Percentiles rank a stretch among this genome's conserved stretches.
phyloP scores from a whole-genome alignment of 2,797 vertebrate genomes.

The Helarctos malayanus region DNA sequence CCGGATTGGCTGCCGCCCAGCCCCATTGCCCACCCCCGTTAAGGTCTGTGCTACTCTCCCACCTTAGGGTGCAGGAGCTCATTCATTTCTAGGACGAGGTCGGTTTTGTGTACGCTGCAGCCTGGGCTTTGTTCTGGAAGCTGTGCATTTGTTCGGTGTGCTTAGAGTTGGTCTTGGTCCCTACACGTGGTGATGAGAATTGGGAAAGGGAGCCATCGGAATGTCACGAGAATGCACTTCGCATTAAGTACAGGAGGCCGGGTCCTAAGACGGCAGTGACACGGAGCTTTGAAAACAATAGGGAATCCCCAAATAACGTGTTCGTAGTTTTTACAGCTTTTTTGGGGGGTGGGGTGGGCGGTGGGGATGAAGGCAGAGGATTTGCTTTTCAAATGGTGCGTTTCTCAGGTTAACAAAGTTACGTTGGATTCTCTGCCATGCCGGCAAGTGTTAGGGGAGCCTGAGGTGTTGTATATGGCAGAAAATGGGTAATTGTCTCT shows the following conservation, averaged over 20 bases:
- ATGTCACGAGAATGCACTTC: background rate
- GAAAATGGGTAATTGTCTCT: constrained; percentile 53
- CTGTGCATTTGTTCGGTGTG: background rate
- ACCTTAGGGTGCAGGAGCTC: background rate
- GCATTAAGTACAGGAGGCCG: constrained; percentile 2
- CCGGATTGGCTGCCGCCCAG: background rate
- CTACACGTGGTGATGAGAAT: background rate
- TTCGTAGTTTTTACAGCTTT: background rate
- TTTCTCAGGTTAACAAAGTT: constrained; percentile 82
- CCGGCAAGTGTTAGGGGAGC: constrained; percentile 45
- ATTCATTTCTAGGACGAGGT: background rate
- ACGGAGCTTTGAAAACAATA: background rate
- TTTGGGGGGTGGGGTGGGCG: background rate
- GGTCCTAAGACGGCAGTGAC: constrained; percentile 12
- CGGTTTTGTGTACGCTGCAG: background rate
- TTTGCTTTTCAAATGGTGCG: constrained; percentile 76
- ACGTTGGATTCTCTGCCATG: constrained; percentile 70
- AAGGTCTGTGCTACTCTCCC: background rate
- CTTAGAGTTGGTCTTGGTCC: background rate
- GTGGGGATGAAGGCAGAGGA: background rate
- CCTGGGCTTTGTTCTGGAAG: constrained; percentile 11
- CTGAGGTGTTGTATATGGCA: constrained; percentile 47
- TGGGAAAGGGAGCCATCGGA: constrained; percentile 59
- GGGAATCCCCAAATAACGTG: constrained; percentile 20
- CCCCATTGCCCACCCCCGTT: rapidly evolving